A percentile compares a stretch with the other conserved stretches of the same genome.
Conservation (phyloP, 2,888 invertebrate genomes). For the Polia nebulosa region DNA sequence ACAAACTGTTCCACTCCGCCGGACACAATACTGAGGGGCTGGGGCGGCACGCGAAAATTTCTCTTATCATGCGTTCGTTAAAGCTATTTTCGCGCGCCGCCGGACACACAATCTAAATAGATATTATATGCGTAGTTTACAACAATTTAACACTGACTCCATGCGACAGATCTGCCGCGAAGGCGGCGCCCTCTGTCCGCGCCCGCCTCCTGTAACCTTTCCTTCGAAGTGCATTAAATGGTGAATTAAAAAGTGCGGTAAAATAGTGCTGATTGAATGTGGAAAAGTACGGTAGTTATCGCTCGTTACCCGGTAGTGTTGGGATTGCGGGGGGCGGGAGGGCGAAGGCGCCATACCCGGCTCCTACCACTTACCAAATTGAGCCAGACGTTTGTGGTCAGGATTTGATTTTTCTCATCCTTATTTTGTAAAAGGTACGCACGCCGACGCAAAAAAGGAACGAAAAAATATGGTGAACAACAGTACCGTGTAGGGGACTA, state of each 20-base stretch:
- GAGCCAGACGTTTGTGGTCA: slow-evolving; percentile 99
- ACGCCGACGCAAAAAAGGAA: slow-evolving; percentile 90
- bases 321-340: slow-evolving; percentile 80
- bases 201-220: slow-evolving; percentile 84
- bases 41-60: slow-evolving; percentile 78
- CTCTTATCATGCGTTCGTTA: slow-evolving; percentile 75
- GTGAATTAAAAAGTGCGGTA: slow-evolving; percentile 66
- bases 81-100: slow-evolving; percentile 79
- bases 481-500: slow-evolving; percentile 68
- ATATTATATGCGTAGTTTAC: slow-evolving; percentile 81
- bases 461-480: slow-evolving; percentile 87
- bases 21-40: slow-evolving; percentile 81
- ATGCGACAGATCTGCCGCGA: slow-evolving; percentile 89
- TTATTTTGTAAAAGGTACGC: slow-evolving; percentile 93
- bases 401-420: slow-evolving; percentile 99
- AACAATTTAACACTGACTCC: slow-evolving; percentile 89
- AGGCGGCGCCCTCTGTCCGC: slow-evolving; percentile 83
- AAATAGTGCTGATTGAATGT: slow-evolving; percentile 67
- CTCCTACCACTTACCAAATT: slow-evolving; percentile 97
- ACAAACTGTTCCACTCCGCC: slow-evolving; percentile 83
- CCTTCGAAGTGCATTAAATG: slow-evolving; percentile 69
- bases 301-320: slow-evolving; percentile 61
- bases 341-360: slow-evolving; percentile 85
- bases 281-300: slow-evolving; percentile 57
- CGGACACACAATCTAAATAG: slow-evolving; percentile 85